Conservation (phyloP, 2,888 invertebrate species). For the Lysandra coridon region DNA sequence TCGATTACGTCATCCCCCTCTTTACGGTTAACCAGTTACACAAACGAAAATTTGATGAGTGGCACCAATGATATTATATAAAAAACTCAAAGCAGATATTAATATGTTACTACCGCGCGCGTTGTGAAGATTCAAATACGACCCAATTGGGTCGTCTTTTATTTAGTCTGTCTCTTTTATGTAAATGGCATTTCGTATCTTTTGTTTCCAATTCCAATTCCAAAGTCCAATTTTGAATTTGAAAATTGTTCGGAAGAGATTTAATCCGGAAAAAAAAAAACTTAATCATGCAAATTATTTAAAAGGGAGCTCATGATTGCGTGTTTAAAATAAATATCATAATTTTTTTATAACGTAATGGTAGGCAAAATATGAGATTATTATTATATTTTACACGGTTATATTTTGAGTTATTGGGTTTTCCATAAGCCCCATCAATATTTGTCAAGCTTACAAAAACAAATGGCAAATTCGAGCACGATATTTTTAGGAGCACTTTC, state of each 20-base stretch:
- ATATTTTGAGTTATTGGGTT: not conserved
- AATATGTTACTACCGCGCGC: no score
- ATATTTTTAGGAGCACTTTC: not conserved
- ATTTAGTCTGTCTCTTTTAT: no score
- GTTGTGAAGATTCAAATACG: no score
- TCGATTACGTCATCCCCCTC: not conserved
- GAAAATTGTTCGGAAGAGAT: no score
- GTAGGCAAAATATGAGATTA: not conserved
- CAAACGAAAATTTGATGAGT: not conserved
- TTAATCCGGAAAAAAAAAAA: not conserved
- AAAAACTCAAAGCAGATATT: no score
- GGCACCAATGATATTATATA: not conserved
- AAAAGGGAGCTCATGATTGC: not conserved
- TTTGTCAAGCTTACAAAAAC: not conserved
- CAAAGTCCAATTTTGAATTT: no score
- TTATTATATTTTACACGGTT: not conserved
- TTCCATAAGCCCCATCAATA: constrained; percentile 2
- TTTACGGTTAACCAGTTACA: not conserved
- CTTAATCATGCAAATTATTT: not conserved
- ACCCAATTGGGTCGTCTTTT: no score
- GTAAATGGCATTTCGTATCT: no score
- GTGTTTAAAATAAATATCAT: constrained; percentile 3
- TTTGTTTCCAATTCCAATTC: no score
- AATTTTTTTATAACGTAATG: not conserved
- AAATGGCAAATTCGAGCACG: not conserved